These are phyloP conservation scores for Drosophila gaucha DNA, from an alignment of 2,888 invertebrate genomes.

Conservation along the genomic window DNA sequence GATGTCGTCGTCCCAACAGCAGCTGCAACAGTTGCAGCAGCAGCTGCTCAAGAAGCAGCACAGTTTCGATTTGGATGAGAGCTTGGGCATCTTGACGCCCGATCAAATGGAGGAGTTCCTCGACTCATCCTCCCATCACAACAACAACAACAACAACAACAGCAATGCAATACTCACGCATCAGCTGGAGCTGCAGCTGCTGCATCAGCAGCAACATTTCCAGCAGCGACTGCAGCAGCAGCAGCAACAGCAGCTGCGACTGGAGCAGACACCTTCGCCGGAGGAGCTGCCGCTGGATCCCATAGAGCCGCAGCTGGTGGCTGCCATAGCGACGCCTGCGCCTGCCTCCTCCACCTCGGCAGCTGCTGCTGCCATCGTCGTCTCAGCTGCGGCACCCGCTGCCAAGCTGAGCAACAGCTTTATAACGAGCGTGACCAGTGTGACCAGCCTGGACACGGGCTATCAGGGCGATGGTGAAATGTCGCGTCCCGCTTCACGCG, in stretches of 20 bases:
- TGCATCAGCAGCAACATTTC: constrained; percentile 46
- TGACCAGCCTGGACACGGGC: constrained; percentile 96
- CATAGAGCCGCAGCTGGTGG: constrained; percentile 85
- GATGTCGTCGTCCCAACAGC: constrained; percentile 77
- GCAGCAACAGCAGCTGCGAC: constrained; percentile 84
- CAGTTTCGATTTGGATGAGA: constrained; percentile 92
- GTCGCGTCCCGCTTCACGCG: constrained; percentile 93
- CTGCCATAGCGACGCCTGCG: constrained; percentile 9
- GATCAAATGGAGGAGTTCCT: constrained; percentile 93
- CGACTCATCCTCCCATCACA: constrained; percentile 84
- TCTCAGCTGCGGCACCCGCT: constrained; percentile 16
- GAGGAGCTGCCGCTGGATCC: constrained; percentile 93
- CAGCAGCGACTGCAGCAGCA: constrained; percentile 75
- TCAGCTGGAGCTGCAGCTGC: constrained; percentile 84
- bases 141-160: constrained; percentile 52
- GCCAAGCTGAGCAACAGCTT: constrained; percentile 90
- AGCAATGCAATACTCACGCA: constrained; percentile 79
- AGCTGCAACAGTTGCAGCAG: constrained; percentile 64
- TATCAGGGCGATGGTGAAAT: constrained; percentile 97
- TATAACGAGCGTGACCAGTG: constrained; percentile 95
- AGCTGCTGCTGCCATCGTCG: background rate
- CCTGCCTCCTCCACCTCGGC: constrained; percentile 75
- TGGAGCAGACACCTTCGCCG: constrained; percentile 93
- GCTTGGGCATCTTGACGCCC: constrained; percentile 93
- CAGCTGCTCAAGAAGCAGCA: constrained; percentile 87